These are phyloP conservation scores for Drosophila paulistorum DNA, from an alignment of 1,140 invertebrate species.

Conservation along the genomic window DNA sequence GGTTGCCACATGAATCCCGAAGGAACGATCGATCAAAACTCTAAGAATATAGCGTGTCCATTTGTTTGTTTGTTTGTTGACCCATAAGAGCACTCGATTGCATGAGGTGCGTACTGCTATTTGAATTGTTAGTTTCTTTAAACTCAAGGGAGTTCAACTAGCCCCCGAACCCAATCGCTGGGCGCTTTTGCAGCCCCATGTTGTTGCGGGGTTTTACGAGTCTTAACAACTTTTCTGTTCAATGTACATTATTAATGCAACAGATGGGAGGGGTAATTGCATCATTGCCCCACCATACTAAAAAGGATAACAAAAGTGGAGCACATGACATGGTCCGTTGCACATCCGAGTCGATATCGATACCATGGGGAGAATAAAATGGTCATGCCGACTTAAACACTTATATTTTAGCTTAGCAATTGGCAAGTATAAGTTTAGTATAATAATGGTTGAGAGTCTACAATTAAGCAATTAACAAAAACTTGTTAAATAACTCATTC, in stretches of 20 bases:
- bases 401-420: slow-evolving; percentile 10
- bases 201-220: background rate
- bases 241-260: slow-evolving; percentile 37
- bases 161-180: background rate
- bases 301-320: slow-evolving; percentile 37
- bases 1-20: background rate
- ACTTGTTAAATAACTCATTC: too few relatives aligned
- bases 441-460: background rate
- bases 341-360: slow-evolving; percentile 48
- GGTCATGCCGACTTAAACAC: slow-evolving; percentile 7
- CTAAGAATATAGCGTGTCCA: background rate
- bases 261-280: slow-evolving; percentile 57
- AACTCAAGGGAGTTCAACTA: slow-evolving; percentile 22
- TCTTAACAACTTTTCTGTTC: slow-evolving; percentile 59
- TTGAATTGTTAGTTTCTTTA: slow-evolving; percentile 12
- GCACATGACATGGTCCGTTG: slow-evolving; percentile 45
- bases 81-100: slow-evolving; percentile 22
- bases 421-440: slow-evolving; percentile 2
- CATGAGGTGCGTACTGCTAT: slow-evolving; percentile 19
- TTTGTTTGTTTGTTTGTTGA: background rate
- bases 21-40: background rate
- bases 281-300: slow-evolving; percentile 34
- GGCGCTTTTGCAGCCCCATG: slow-evolving; percentile 19
- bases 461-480: background rate
- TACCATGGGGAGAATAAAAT: slow-evolving; percentile 36